Base-by-base conservation (phyloP, 2,888 invertebrate genomes). In the Pherbina coryleti region DNA sequence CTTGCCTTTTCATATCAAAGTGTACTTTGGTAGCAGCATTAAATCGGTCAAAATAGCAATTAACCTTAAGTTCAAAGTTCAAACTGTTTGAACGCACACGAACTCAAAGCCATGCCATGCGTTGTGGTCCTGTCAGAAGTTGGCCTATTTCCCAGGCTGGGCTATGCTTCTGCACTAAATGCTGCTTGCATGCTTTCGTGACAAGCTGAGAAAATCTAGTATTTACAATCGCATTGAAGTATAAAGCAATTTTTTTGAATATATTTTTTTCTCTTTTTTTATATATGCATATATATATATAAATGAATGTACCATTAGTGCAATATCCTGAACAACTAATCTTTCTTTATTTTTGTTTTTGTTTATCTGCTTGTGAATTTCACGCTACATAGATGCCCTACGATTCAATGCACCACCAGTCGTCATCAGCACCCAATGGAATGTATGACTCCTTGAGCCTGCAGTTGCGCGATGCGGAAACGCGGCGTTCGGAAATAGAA, bases 391-490 rank as follows among this genome's bases (percentile, higher is more conserved):
- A 82, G 84, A 87, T 87, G 88, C 87, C 87, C 81, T 87, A 88
- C 85, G 87, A 88, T 81, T 86, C 88, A 82, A 87, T 88, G 87
- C 88, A 87, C 82, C 81, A 86, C 81, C 87, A 87, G 81, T 44
- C 44, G 44, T 84, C 86, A 80, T 84, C 84, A 80, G 81, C 82
- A 79, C 83, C 86, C 55, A 87, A 87, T 81, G 89, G 89, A 82
- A 90, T 90, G 88, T 88, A 92, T 90, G 92, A 92, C 87, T 88
- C 91, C 84, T 90, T 94, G 86, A 93, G 93, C 85, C 90, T 94
- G 91, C 93, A 95, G 89, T 92, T 95, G 90, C 93, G 95, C 84
- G 95, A 95, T 85, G 94, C 95, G 80, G 95, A 95, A 91, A 92
- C 93, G 83, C 93, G 94, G 81, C 92, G 95, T 81, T 92, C 93